Evolutionary conservation across 2,797 vertebrate species (phyloP), one percentile per base, ranked within the genome.

Genomic region (Spinus pinus): DNA sequence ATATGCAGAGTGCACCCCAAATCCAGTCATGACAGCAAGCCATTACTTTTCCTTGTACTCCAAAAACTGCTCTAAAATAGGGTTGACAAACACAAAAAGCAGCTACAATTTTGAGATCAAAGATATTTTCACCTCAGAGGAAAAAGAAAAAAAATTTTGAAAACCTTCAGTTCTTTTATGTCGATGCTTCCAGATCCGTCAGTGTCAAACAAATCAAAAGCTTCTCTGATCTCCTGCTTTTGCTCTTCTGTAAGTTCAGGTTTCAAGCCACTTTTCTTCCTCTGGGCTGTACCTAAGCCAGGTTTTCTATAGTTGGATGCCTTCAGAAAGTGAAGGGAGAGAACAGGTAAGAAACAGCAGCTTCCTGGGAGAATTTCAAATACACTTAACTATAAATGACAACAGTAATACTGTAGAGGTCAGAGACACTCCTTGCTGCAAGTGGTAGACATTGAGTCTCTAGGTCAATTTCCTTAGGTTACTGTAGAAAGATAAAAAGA

Each of bases 141-240:
- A 12, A 51, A 56, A 58, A 73, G 24, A 49, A 61, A 69, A 49
- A 79, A 13, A 62, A 54, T 15, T 46, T 46, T 78, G 42, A 81
- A 86, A 93, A 99, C 99, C 98, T 99, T 99, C 18, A 99, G 92
- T 96, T 99, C 99, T 96, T 99, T 99, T 44, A 99, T 98, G 85
- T 99, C 99, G 42, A 99, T 99, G 50, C 97, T 98, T 39, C 99
- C 99, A 64, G 98, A 98, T 21, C 99, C 98, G 89, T 99, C 98
- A 1, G 98, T 98, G 93, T 99, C 99, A 58, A 99, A 99, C 69
- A 99, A 97, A 91, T 99, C 99, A 82, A 99, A 99, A 14, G 99
- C 99, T 93, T 99, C 99, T 95, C 98, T 98, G 77, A 99, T 98
- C 96, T 99, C 99, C 95, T 99, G 99, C 88, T 98, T 99, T 91